phyloP scores from a whole-genome alignment of 2,797 vertebrate species.

The Oreortyx pictus region DNA sequence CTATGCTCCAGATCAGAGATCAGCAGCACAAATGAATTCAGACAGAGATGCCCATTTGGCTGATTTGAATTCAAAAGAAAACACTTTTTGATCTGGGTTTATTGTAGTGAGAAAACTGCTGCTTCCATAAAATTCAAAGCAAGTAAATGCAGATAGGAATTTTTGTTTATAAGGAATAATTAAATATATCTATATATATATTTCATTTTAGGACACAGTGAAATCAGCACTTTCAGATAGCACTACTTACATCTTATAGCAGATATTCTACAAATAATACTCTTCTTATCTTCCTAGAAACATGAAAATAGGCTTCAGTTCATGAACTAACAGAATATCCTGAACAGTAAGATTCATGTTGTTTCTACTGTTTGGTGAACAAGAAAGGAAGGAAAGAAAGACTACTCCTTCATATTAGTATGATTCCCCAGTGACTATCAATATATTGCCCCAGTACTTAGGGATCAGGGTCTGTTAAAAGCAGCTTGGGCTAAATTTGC shows the following conservation, averaged over 20 bases:
- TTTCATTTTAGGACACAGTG: not conserved
- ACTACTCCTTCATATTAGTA: not conserved
- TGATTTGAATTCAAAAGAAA: constrained; percentile 56
- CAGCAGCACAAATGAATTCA: not conserved
- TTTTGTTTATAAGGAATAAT: constrained; percentile 4
- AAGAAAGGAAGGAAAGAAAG: not conserved
- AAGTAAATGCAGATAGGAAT: not conserved
- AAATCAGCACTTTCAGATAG: constrained; percentile 5
- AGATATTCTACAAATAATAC: not conserved
- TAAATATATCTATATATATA: not conserved
- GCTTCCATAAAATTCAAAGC: constrained; percentile 31
- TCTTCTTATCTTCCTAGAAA: not conserved
- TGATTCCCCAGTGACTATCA: not conserved
- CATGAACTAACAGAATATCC: not conserved
- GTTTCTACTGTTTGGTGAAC: not conserved
- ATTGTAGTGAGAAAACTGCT: not conserved
- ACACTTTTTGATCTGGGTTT: constrained; percentile 1
- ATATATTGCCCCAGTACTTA: not conserved
- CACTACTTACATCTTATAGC: not conserved
- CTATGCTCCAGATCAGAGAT: not conserved
- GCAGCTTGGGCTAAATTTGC: constrained; percentile 8
- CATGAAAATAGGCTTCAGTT: constrained; percentile 18
- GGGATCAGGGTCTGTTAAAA: not conserved
- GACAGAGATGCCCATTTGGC: constrained; percentile 6
- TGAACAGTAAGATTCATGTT: not conserved